Conservation (phyloP, 2,113 vertebrate species). For the Heterotilapia buettikoferi region DNA sequence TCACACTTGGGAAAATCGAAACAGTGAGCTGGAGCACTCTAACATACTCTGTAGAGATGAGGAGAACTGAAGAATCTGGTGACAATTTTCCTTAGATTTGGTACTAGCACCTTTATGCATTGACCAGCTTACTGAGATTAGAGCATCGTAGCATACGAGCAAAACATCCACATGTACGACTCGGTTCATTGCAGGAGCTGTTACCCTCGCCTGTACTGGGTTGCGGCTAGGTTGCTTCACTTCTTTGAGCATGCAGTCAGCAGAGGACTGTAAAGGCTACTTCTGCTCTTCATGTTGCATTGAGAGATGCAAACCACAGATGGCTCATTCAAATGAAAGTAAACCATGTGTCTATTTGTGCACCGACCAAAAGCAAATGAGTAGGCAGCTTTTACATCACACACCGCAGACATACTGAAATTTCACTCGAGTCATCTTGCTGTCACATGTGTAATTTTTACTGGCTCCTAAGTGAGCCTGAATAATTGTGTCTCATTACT, state of each 20-base stretch:
- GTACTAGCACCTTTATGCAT: neutral
- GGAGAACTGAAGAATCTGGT: neutral
- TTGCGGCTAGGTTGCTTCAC: neutral
- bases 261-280: neutral
- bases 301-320: constrained; percentile 34
- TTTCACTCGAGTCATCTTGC: neutral
- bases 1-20: neutral
- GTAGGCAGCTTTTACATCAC: constrained; percentile 30
- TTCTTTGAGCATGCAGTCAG: neutral
- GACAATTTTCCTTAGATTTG: neutral
- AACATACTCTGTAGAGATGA: neutral
- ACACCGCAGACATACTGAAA: neutral
- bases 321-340: constrained; percentile 41
- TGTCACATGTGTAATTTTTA: neutral
- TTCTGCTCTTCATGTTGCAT: neutral
- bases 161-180: neutral
- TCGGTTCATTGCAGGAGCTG: neutral
- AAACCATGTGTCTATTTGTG: constrained; percentile 17
- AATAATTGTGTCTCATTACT: neutral
- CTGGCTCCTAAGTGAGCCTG: neutral
- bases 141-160: neutral
- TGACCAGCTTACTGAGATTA: neutral
- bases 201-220: neutral
- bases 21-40: neutral
- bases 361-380: constrained; percentile 13